Evolutionary conservation across 2,888 invertebrate genomes (phyloP).

Genomic region (Synergus itoensis): DNA sequence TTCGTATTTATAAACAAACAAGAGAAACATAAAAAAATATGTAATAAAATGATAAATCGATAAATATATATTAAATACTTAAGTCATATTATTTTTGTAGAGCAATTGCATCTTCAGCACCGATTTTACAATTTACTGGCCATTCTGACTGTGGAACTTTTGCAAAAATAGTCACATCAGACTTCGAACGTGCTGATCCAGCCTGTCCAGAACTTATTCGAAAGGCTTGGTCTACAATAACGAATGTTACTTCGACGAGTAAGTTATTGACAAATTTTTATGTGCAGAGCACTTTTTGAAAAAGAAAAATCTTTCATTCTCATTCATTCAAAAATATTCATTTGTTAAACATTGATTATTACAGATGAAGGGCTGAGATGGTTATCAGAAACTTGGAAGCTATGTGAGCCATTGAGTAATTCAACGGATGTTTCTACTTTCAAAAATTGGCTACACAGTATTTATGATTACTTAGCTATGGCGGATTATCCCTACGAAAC

Average conservation of each 20-base stretch:
- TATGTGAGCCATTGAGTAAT: conserved; percentile 86
- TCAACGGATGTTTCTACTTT: conserved; percentile 80
- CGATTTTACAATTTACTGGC: conserved; percentile 91
- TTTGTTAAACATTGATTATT: background rate
- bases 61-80: background rate
- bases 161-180: conserved; percentile 88
- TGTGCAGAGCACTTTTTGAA: no score
- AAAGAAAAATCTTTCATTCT: background rate
- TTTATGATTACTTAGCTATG: conserved; percentile 93
- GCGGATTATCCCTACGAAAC: conserved; percentile 96
- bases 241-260: conserved; percentile 80
- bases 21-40: no score
- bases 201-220: conserved; percentile 86
- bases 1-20: conserved; percentile 65
- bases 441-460: conserved; percentile 85
- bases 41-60: background rate
- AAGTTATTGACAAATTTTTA: conserved; percentile 52
- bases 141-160: conserved; percentile 89
- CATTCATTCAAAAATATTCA: no score
- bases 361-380: conserved; percentile 84
- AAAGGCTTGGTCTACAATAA: conserved; percentile 88
- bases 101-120: conserved; percentile 95
- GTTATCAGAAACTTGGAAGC: conserved; percentile 85
- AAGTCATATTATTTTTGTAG: conserved; percentile 77
- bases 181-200: conserved; percentile 81